A percentile compares a stretch with the other conserved stretches of the same genome.
Evolutionary conservation across 2,888 invertebrate genomes (phyloP).

Genomic region (Acanthopleura granulata): DNA sequence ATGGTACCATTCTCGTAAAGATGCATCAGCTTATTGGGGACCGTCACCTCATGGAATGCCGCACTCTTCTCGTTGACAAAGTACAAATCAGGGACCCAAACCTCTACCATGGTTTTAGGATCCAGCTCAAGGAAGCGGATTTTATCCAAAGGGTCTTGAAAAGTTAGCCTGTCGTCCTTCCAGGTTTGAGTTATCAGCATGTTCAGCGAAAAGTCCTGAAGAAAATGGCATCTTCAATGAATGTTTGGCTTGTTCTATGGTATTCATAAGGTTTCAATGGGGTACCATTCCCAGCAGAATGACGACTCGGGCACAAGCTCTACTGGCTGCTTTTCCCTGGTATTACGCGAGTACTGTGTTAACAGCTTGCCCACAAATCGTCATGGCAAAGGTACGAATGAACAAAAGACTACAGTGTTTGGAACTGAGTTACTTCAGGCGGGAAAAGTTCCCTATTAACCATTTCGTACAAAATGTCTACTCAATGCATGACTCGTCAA

Average conservation of each 20-base stretch:
- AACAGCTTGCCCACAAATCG: no score
- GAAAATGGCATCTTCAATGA: not conserved
- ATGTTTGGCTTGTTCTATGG: not conserved
- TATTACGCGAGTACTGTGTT: no score
- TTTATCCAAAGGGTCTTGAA: slow-evolving; percentile 23
- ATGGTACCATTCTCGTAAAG: slow-evolving; percentile 59
- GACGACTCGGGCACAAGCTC: no score
- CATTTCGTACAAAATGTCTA: no score
- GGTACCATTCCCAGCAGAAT: no score
- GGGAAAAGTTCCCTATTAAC: no score
- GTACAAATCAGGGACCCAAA: slow-evolving; percentile 63
- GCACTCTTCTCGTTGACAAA: slow-evolving; percentile 63
- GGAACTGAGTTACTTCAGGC: no score
- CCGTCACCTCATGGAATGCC: slow-evolving; percentile 57
- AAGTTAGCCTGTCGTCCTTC: slow-evolving; percentile 45
- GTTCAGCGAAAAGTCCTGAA: slow-evolving; percentile 51
- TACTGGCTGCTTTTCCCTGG: no score
- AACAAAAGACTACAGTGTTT: no score
- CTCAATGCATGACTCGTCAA: no score
- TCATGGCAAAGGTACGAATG: no score
- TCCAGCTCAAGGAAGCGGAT: slow-evolving; percentile 45
- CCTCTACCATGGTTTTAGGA: slow-evolving; percentile 46
- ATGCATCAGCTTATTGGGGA: slow-evolving; percentile 62
- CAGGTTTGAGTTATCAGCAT: slow-evolving; percentile 51
- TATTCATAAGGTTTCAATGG: no score